Evolutionary conservation across 2,888 invertebrate species (phyloP).

Genomic region (Cabera pusaria): DNA sequence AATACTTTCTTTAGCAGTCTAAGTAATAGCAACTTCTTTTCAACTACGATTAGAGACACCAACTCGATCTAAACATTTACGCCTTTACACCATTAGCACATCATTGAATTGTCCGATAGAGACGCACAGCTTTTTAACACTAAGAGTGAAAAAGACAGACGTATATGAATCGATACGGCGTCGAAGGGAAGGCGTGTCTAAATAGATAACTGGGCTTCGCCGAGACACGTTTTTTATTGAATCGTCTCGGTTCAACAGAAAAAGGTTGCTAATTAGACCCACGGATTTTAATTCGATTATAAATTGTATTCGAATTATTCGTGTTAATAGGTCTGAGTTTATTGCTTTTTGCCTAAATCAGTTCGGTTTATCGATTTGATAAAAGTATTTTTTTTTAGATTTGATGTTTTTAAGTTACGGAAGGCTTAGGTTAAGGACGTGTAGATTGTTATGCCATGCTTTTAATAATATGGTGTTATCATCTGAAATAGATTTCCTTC

Average conservation of each 20-base stretch:
- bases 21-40: no score
- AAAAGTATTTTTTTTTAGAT: background rate
- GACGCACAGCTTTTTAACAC: conserved; percentile 17
- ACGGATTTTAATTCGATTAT: conserved; percentile 12
- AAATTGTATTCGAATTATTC: conserved; percentile 7
- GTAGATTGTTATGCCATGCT: no score
- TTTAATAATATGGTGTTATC: no score
- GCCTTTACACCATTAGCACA: conserved; percentile 37
- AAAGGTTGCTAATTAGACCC: conserved; percentile 47
- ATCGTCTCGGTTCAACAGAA: conserved; percentile 42
- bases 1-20: no score
- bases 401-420: no score
- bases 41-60: no score
- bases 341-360: background rate
- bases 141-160: conserved; percentile 43
- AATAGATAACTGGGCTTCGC: conserved; percentile 70
- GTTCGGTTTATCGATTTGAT: background rate
- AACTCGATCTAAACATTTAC: conserved; percentile 36
- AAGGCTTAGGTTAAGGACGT: no score
- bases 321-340: conserved; percentile 4
- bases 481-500: no score
- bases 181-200: conserved; percentile 63
- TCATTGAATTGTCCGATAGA: conserved; percentile 37
- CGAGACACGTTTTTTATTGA: conserved; percentile 52
- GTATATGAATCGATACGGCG: conserved; percentile 37